Base-by-base conservation (phyloP, 2,888 invertebrate species). In the Amphimallon solstitiale region DNA sequence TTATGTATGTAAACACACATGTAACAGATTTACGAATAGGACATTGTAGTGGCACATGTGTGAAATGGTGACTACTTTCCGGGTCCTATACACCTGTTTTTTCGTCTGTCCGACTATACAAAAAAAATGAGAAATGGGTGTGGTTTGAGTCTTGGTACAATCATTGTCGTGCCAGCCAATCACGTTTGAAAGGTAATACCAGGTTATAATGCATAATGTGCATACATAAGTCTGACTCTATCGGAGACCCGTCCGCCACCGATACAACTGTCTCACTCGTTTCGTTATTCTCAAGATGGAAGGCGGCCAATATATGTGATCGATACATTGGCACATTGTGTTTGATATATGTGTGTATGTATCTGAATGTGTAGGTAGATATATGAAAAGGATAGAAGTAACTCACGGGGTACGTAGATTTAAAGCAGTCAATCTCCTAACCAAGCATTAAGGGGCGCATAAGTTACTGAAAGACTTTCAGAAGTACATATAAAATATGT, bases 111-210 rank as follows among this genome's bases (percentile, higher is more conserved):
- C 75, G 65, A 51, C 43, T 51, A 48, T 48, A 21, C 34, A 60
- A 40, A 49, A 65, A 77, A 78, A 77, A 78, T 77, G 77, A 76
- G 74, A 72, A 74, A 74, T 79, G 80, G 82, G 81, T 79, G 82
- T 79, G 81, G 81, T 81, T 73, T 79, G 74, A 74, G 74, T 76
- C 77, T 78, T 74, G 75, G 77, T 79, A 79, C 79, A 79, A 81
- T 80, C 77, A 82, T 80, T 81, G 82, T 81, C 80, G 79, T 78
- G 75, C 75, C 80, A 78, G 77, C 82, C 82, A 82, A 82, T 82
- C 80, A 76, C 78, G 78, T 77, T 79, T 77, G 77, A 76, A 80
- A 81, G 78, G 79, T 82, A 81, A 82, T 82, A 78, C 78, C 79
- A 78, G 81, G 80, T 81, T 80, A 78, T 78, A 78, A 78, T 81